Base-by-base conservation (phyloP, 2,113 vertebrate genomes). In the Cyprinodon brontotheroides region DNA sequence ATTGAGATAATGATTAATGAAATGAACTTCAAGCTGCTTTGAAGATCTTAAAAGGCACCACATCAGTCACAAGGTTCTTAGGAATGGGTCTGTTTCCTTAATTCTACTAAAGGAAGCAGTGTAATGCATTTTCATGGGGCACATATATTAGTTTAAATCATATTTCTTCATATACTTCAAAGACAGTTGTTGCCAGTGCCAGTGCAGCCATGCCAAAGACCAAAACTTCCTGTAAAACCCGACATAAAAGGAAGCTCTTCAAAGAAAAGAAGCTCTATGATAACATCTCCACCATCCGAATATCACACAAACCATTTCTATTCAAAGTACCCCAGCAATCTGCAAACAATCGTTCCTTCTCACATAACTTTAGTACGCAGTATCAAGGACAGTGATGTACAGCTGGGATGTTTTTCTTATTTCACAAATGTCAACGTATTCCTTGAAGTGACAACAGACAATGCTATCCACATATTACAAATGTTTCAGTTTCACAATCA, bases 351-450 rank as follows among this genome's bases (percentile, higher is more conserved):
- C n/a, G 9, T 4, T 17, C 10, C 50, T 57, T 57, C 50, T 17
- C 50, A n/a, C 3, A 15, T n/a, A 57, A 13, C 8, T n/a, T n/a
- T 7, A 29, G 29, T 29, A 29, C 29, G 29, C 29, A 29, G 29
- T 29, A 29, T 29, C 48, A 8, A 43, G 61, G 37, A 5, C 13
- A 1, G 4, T 9, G 37, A 38, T 40, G 57, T 38, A 45, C 50
- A 4, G 45, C 48, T 53, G 5, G n/a, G 57, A 37, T 13, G 11
- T 38, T 20, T 43, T 17, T 50, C 29, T 61, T 64, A 71, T n/a
- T 66, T 66, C 43, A 66, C 65, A 81, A 86, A 81, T 74, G 70
- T 70, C 70, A 74, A 68, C 65, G 37, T 65, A 38, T 78, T 75
- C 68, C 73, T 29, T 80, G 8, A 69, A 69, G 40, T 61, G 15